Percentiles rank a stretch among this genome's conserved stretches.
phyloP scores from a whole-genome alignment of 2,113 vertebrate genomes.

The Rynchops niger region DNA sequence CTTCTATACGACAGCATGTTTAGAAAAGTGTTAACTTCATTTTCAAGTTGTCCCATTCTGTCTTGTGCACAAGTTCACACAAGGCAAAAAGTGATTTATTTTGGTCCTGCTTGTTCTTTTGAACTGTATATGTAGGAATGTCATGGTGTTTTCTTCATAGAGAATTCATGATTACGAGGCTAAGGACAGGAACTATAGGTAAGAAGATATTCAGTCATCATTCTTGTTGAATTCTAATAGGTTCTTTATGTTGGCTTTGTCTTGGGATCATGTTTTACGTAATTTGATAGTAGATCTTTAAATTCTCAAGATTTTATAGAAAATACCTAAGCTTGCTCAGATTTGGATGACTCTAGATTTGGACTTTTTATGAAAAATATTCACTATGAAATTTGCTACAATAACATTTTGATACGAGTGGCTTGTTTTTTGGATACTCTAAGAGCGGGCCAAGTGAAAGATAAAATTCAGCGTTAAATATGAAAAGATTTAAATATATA shows the following conservation, averaged over 20 bases:
- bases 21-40: not conserved
- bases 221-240: not conserved
- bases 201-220: not conserved
- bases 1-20: not conserved
- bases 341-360: not conserved
- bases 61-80: not conserved
- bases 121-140: not conserved
- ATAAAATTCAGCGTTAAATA: not conserved
- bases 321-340: not conserved
- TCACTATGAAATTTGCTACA: not conserved
- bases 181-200: not conserved
- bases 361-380: not conserved
- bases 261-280: not conserved
- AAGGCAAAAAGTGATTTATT: not conserved
- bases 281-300: not conserved
- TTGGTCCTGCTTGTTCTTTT: not conserved
- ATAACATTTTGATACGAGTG: not conserved
- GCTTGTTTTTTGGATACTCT: not conserved
- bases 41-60: not conserved
- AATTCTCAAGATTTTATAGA: not conserved
- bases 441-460: not conserved
- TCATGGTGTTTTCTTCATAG: not conserved
- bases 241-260: not conserved
- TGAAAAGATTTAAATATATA: not conserved
- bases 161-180: not conserved